A percentile compares a stretch with the other conserved stretches of the same genome.
phyloP scores from a whole-genome alignment of 2,797 vertebrate genomes.

The Cirrhinus molitorella region DNA sequence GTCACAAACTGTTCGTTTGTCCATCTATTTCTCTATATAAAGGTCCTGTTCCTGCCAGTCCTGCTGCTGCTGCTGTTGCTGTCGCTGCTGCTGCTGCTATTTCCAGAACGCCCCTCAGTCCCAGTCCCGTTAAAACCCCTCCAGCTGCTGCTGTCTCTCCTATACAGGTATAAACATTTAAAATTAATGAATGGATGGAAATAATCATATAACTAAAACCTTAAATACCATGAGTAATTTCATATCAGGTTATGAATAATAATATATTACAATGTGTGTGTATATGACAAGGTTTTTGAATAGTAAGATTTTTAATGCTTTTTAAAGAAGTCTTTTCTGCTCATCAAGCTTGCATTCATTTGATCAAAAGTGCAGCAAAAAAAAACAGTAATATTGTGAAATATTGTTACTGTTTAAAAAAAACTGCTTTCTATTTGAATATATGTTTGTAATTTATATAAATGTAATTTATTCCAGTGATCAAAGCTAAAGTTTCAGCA shows the following conservation, averaged over 20 bases:
- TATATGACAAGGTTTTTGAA: neutral
- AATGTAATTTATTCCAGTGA: too few relatives aligned
- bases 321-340: too few relatives aligned
- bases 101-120: constrained; percentile 85
- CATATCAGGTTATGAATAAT: neutral
- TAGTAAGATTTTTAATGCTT: too few relatives aligned
- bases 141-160: constrained; percentile 87
- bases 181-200: neutral
- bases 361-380: too few relatives aligned
- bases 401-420: too few relatives aligned
- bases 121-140: constrained; percentile 87
- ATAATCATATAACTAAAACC: neutral
- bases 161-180: constrained; percentile 80
- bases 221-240: neutral
- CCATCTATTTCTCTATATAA: neutral
- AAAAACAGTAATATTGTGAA: too few relatives aligned
- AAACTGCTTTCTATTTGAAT: too few relatives aligned
- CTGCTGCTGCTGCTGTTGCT: constrained; percentile 28
- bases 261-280: neutral
- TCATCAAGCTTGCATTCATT: too few relatives aligned
- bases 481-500: too few relatives aligned
- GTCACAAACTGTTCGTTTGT: neutral
- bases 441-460: too few relatives aligned
- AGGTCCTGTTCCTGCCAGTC: constrained; percentile 49
- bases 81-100: constrained; percentile 74